Conservation (phyloP, 2,888 invertebrate genomes). For the Anthrax anthrax region DNA sequence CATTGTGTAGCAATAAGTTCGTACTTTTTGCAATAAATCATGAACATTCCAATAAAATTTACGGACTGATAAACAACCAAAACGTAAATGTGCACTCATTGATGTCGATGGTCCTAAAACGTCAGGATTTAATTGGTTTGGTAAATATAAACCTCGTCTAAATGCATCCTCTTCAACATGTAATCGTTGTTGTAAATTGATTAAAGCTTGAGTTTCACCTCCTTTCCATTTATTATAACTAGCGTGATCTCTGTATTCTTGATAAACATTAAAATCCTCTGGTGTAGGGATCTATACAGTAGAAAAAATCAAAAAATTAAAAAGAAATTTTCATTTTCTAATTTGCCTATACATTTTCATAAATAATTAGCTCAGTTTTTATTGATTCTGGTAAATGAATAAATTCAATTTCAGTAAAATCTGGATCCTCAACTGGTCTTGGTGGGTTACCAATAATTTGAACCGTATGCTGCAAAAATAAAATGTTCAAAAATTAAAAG, state of each 20-base stretch:
- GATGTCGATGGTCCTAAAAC: constrained; percentile 51
- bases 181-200: constrained; percentile 42
- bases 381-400: constrained; percentile 36
- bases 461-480: constrained; percentile 41
- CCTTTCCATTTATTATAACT: constrained; percentile 44
- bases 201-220: constrained; percentile 48
- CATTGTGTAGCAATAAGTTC: constrained; percentile 15
- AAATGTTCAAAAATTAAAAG: background rate
- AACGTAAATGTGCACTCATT: constrained; percentile 53
- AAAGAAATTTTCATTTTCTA: background rate
- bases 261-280: constrained; percentile 41
- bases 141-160: constrained; percentile 43
- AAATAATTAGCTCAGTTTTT: constrained; percentile 36
- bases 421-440: constrained; percentile 37
- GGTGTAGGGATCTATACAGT: constrained; percentile 37
- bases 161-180: constrained; percentile 41
- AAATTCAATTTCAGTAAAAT: constrained; percentile 37
- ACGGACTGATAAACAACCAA: constrained; percentile 56
- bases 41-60: constrained; percentile 57
- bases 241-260: constrained; percentile 28
- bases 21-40: constrained; percentile 45
- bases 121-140: constrained; percentile 54
- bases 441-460: constrained; percentile 46
- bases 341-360: constrained; percentile 36
- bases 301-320: background rate